Evolutionary conservation across 2,888 invertebrate species (phyloP).

Genomic region (Spilarctia lutea): DNA sequence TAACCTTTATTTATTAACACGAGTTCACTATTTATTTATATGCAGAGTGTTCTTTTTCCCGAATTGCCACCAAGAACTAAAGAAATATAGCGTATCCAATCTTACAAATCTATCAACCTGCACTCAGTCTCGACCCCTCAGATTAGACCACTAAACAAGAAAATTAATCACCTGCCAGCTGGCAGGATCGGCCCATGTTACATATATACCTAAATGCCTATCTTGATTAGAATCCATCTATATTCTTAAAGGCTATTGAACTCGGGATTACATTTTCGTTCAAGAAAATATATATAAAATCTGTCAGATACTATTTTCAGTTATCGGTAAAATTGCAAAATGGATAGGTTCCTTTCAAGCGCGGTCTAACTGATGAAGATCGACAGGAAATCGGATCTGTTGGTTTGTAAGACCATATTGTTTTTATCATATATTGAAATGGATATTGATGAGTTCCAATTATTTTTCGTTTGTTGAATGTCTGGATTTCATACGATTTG

Average conservation of each 20-base stretch:
- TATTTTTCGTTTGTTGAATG: background rate
- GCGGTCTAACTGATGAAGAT: slow-evolving; percentile 33
- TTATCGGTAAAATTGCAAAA: slow-evolving; percentile 21
- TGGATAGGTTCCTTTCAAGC: slow-evolving; percentile 27
- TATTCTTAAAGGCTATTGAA: slow-evolving; percentile 17
- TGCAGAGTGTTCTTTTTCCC: background rate
- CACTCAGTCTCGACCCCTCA: background rate
- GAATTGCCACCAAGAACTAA: background rate
- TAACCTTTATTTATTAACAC: background rate
- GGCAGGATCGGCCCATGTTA: background rate
- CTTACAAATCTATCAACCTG: background rate
- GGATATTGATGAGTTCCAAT: background rate
- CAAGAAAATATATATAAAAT: slow-evolving; percentile 10
- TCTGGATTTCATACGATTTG: background rate
- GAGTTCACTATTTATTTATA: background rate
- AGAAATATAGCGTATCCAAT: background rate
- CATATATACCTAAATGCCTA: slow-evolving; percentile 8
- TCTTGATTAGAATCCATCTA: slow-evolving; percentile 21
- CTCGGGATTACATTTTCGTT: slow-evolving; percentile 13
- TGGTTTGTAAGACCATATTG: background rate
- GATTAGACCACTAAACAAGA: slow-evolving; percentile 2
- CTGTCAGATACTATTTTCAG: slow-evolving; percentile 18
- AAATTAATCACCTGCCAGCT: slow-evolving; percentile 9
- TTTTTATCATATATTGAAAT: slow-evolving; percentile 9
- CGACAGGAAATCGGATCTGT: slow-evolving; percentile 21